Conservation (phyloP, 2,888 invertebrate genomes). For the Pteria penguin region DNA sequence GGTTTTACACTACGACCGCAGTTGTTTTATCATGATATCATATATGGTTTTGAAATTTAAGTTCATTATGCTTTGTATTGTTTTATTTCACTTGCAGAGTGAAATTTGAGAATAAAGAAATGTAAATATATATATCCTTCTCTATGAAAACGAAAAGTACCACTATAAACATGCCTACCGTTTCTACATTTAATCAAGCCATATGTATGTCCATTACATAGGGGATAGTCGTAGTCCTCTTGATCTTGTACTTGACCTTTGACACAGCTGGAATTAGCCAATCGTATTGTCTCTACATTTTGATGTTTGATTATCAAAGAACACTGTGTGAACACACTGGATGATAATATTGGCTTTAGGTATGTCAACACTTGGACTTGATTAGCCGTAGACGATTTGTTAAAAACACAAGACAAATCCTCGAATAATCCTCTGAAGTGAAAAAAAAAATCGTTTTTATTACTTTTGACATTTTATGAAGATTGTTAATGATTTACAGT, state of each 20-base stretch:
- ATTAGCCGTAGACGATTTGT: not conserved
- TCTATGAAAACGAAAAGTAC: too few species aligned
- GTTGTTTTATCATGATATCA: too few species aligned
- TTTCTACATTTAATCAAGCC: slow-evolving; percentile 19
- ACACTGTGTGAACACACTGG: not conserved
- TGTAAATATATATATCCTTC: too few species aligned
- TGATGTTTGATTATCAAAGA: not conserved
- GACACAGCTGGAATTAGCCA: not conserved
- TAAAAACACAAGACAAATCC: not conserved
- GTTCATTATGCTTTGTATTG: too few species aligned
- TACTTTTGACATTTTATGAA: not conserved
- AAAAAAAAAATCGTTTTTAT: not conserved
- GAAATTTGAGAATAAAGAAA: too few species aligned
- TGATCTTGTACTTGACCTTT: not conserved
- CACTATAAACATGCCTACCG: too few species aligned
- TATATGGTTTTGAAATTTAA: too few species aligned
- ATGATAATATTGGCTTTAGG: not conserved
- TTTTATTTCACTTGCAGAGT: too few species aligned
- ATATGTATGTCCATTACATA: slow-evolving; percentile 18
- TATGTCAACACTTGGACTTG: not conserved
- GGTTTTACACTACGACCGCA: too few species aligned
- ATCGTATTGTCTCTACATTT: not conserved
- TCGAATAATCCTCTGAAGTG: not conserved
- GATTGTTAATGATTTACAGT: not conserved
- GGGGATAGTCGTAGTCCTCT: not conserved